Evolutionary conservation across 2,113 vertebrate species (phyloP).

Genomic region (Myotis brandtii): DNA sequence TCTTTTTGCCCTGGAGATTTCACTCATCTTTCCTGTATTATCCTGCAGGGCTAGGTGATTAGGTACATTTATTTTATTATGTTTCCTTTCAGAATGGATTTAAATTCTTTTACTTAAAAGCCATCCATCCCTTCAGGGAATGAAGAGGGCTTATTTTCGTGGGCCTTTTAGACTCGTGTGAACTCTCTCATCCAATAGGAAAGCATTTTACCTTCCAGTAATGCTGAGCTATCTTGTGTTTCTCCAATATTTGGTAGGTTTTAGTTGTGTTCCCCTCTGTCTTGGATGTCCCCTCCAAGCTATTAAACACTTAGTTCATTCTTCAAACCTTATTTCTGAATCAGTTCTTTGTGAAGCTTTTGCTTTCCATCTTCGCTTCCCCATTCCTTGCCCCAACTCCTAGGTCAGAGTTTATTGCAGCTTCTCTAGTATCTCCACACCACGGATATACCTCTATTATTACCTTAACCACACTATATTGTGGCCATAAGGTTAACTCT

Average conservation of each 20-base stretch:
- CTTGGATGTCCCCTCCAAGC: neutral
- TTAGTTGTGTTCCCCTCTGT: neutral
- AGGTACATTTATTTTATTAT: constrained; percentile 47
- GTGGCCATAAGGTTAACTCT: neutral
- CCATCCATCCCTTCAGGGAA: neutral
- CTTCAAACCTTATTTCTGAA: constrained; percentile 10
- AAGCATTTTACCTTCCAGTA: constrained; percentile 17
- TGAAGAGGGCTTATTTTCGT: constrained; percentile 28
- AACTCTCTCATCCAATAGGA: constrained; percentile 14
- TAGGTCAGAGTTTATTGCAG: neutral
- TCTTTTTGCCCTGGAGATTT: constrained; percentile 51
- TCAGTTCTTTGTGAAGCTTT: neutral
- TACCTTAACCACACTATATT: neutral
- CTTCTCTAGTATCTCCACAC: neutral
- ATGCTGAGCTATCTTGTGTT: neutral
- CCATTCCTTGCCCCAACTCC: neutral
- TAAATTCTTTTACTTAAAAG: constrained; percentile 58
- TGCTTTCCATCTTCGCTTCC: neutral
- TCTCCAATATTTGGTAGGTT: neutral
- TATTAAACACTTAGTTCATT: neutral
- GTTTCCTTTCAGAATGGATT: constrained; percentile 50
- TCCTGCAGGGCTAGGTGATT: constrained; percentile 22
- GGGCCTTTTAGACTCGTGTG: constrained; percentile 24
- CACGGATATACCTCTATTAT: neutral
- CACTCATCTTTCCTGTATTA: constrained; percentile 50